Percentiles rank a stretch among this genome's conserved stretches.
Evolutionary conservation across 2,113 vertebrate genomes (phyloP).

Genomic region (Vidua macroura): DNA sequence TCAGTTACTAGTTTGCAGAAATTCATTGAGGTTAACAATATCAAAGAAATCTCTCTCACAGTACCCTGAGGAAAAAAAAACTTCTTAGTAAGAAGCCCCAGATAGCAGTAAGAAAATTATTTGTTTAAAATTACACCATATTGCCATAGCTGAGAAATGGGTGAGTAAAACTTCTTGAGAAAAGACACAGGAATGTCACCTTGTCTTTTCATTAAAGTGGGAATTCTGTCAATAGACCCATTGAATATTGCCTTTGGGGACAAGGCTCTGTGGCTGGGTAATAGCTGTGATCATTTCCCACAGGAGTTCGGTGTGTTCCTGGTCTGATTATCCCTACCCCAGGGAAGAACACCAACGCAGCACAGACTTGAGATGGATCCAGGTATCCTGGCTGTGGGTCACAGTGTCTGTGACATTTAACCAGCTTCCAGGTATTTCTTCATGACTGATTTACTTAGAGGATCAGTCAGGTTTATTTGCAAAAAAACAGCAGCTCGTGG

Average conservation of each 20-base stretch:
- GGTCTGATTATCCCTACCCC: neutral
- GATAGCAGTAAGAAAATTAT: neutral
- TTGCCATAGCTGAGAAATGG: neutral
- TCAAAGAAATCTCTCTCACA: neutral
- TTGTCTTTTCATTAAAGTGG: neutral
- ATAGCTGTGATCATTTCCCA: neutral
- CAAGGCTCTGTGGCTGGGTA: neutral
- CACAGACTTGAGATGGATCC: rapidly evolving
- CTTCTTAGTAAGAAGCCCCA: neutral
- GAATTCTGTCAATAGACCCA: neutral
- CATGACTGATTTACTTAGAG: neutral
- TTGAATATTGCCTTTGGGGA: neutral
- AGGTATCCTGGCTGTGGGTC: neutral
- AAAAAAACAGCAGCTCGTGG: neutral
- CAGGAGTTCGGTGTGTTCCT: neutral
- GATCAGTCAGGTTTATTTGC: neutral
- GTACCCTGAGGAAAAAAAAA: neutral
- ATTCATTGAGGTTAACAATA: neutral
- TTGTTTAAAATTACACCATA: neutral
- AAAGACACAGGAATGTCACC: neutral
- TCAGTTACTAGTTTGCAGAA: neutral
- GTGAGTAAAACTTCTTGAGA: neutral
- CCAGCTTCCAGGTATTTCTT: neutral
- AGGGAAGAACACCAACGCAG: rapidly evolving
- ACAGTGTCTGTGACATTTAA: neutral